These are phyloP conservation scores for Lepetodrilus schrolli DNA, from an alignment of 2,888 invertebrate genomes.

Conservation along the genomic window DNA sequence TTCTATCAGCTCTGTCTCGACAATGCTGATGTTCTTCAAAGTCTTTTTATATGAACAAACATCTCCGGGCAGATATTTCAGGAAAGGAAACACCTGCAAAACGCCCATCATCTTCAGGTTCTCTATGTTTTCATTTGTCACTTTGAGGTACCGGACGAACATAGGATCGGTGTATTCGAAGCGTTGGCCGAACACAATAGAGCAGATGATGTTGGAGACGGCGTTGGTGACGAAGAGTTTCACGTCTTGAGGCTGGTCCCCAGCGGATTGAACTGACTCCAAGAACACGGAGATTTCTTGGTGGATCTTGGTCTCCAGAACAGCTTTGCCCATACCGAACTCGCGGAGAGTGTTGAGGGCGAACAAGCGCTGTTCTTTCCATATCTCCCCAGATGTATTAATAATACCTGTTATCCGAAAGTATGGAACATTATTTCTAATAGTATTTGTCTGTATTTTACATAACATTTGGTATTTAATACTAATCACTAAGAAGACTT, in stretches of 20 bases:
- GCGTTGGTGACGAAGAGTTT: conserved; percentile 33
- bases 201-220: conserved; percentile 48
- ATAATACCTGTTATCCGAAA: conserved; percentile 30
- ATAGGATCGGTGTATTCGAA: conserved; percentile 40
- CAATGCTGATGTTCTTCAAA: conserved; percentile 33
- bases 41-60: conserved; percentile 32
- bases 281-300: conserved; percentile 36
- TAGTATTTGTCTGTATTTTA: no score
- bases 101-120: conserved; percentile 27
- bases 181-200: conserved; percentile 39
- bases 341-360: conserved; percentile 41
- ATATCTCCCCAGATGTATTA: conserved; percentile 30
- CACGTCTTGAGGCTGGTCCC: conserved; percentile 36
- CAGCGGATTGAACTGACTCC: conserved; percentile 28
- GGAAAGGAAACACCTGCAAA: conserved; percentile 42
- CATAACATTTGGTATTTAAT: no score
- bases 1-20: conserved; percentile 31
- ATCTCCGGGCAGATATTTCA: conserved; percentile 41
- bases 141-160: conserved; percentile 33
- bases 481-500: no score
- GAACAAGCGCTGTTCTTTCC: conserved; percentile 49
- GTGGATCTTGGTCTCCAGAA: conserved; percentile 42
- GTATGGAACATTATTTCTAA: no score
- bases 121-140: conserved; percentile 32
- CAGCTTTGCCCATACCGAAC: conserved; percentile 47